Conservation (phyloP, 2,113 vertebrate genomes). For the Odocoileus hemionus region DNA sequence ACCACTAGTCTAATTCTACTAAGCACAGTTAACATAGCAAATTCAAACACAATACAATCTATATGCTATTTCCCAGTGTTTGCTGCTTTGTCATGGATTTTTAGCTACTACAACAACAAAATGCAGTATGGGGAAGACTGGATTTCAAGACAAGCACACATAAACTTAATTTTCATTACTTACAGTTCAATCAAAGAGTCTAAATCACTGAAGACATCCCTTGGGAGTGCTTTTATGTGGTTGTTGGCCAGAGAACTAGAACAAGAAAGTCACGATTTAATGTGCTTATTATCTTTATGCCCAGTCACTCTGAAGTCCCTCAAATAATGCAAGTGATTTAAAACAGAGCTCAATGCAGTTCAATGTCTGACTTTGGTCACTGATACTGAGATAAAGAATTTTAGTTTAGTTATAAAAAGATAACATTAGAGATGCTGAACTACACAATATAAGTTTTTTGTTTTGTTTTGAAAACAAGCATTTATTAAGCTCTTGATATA, state of each 20-base stretch:
- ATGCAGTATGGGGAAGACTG: neutral
- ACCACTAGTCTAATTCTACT: neutral
- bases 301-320: slow-evolving; percentile 41
- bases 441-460: neutral
- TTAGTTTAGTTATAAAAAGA: neutral
- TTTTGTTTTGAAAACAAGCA: neutral
- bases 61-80: neutral
- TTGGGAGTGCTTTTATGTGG: slow-evolving; percentile 92
- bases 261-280: slow-evolving; percentile 73
- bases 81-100: neutral
- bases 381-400: neutral
- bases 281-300: slow-evolving; percentile 15
- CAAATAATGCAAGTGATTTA: slow-evolving; percentile 37
- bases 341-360: neutral
- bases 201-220: slow-evolving; percentile 93
- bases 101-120: neutral
- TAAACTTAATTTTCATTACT: slow-evolving; percentile 78
- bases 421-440: neutral
- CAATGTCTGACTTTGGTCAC: neutral
- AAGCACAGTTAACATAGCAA: slow-evolving; percentile 23
- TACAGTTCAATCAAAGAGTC: slow-evolving; percentile 98
- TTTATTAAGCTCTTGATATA: neutral
- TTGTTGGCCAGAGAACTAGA: slow-evolving; percentile 97
- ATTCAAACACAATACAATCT: neutral
- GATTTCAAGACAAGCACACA: neutral